phyloP scores from a whole-genome alignment of 1,140 invertebrate species.

The Stegodyphus mimosarum region DNA sequence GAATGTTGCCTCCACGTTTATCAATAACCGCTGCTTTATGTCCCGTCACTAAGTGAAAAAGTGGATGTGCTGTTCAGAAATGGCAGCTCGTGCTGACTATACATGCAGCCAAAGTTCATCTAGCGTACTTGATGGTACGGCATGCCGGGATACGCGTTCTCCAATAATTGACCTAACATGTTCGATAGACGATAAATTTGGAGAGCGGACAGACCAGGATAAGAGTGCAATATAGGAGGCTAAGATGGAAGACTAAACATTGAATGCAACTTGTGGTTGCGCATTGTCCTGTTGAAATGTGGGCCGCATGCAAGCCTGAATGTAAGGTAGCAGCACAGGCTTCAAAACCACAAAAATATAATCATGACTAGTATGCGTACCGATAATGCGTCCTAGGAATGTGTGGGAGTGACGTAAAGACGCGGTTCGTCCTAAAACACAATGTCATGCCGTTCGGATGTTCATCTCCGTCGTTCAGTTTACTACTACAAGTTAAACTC shows the following conservation, averaged over 20 bases:
- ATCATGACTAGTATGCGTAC: not conserved
- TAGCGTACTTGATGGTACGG: not conserved
- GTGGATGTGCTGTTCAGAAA: no score
- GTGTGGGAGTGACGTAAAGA: not conserved
- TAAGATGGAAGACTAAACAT: not conserved
- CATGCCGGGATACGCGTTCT: not conserved
- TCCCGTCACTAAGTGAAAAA: no score
- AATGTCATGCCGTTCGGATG: no score
- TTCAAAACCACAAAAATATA: not conserved
- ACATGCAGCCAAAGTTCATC: not conserved
- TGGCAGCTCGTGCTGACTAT: no score
- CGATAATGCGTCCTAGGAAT: not conserved
- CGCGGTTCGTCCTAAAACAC: not conserved
- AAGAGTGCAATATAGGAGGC: not conserved
- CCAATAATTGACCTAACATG: not conserved
- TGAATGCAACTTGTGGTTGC: not conserved
- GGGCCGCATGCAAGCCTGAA: no score
- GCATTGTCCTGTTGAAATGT: not conserved
- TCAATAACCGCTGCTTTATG: no score
- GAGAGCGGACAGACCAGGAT: not conserved
- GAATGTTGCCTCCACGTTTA: no score
- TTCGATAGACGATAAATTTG: constrained; percentile 7
- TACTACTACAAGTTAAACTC: no score
- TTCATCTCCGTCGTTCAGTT: no score
- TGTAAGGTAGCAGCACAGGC: not conserved